These are phyloP conservation scores for Ridgeia piscesae DNA, from an alignment of 1,140 invertebrate genomes.

Conservation along the genomic window DNA sequence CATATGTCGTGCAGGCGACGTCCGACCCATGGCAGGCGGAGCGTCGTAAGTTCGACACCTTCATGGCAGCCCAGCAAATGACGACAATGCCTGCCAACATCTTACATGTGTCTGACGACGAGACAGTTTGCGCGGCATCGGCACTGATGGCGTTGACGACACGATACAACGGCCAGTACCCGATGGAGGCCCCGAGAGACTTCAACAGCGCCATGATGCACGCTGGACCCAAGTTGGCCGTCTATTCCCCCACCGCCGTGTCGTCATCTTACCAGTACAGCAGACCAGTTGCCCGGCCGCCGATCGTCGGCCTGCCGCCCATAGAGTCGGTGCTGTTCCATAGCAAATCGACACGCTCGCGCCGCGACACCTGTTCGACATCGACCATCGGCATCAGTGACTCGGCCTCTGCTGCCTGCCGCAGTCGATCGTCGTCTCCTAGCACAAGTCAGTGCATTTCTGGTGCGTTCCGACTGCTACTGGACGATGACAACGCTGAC, in stretches of 20 bases:
- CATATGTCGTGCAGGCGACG: not conserved
- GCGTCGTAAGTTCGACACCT: not conserved
- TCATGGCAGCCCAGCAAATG: not conserved
- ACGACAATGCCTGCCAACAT: not conserved
- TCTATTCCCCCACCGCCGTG: not conserved
- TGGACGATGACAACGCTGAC: not conserved
- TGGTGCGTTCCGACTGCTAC: not conserved
- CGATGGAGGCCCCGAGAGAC: not conserved
- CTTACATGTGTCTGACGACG: not conserved
- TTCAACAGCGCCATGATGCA: not conserved
- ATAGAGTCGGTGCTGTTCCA: not conserved
- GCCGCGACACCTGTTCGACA: not conserved
- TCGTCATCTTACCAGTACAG: not conserved
- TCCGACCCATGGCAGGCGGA: not conserved
- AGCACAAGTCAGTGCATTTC: not conserved
- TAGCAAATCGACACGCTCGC: not conserved
- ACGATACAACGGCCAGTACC: not conserved
- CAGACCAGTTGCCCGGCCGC: not conserved
- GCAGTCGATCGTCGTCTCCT: not conserved
- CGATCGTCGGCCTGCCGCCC: not conserved
- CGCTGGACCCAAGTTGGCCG: not conserved
- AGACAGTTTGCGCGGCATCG: not conserved
- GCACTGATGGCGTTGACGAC: not conserved
- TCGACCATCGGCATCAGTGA: not conserved
- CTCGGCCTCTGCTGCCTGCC: not conserved